phyloP scores from a whole-genome alignment of 2,797 vertebrate genomes.

The Onychomys leucogaster region DNA sequence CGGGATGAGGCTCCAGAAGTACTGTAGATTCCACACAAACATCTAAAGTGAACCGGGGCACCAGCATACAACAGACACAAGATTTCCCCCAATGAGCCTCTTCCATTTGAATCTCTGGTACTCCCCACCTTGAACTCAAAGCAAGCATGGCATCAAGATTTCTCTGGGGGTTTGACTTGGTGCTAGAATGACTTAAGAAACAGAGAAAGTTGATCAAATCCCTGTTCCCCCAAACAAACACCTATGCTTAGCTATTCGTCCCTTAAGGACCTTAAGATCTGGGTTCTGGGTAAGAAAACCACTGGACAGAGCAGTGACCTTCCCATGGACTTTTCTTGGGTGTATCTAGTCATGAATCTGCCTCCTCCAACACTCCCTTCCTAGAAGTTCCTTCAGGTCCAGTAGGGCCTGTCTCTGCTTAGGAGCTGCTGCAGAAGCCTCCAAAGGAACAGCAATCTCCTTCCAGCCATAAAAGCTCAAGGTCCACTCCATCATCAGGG shows the following conservation, averaged over 20 bases:
- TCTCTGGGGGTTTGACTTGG: neutral
- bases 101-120: neutral
- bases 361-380: neutral
- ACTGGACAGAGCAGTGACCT: neutral
- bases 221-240: neutral
- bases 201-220: neutral
- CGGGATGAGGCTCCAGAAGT: neutral
- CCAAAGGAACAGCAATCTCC: neutral
- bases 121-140: neutral
- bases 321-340: neutral
- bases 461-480: neutral
- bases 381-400: neutral
- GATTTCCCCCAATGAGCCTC: neutral
- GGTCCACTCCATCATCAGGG: neutral
- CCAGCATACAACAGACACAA: neutral
- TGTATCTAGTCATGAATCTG: neutral
- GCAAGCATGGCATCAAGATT: neutral
- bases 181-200: neutral
- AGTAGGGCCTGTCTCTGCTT: neutral
- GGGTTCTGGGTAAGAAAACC: neutral
- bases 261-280: neutral
- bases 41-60: neutral
- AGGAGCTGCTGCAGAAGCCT: neutral
- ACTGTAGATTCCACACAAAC: neutral
- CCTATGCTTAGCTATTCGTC: neutral